phyloP scores from a whole-genome alignment of 1,140 invertebrate genomes.

The Aphaenogaster ashmeadi region DNA sequence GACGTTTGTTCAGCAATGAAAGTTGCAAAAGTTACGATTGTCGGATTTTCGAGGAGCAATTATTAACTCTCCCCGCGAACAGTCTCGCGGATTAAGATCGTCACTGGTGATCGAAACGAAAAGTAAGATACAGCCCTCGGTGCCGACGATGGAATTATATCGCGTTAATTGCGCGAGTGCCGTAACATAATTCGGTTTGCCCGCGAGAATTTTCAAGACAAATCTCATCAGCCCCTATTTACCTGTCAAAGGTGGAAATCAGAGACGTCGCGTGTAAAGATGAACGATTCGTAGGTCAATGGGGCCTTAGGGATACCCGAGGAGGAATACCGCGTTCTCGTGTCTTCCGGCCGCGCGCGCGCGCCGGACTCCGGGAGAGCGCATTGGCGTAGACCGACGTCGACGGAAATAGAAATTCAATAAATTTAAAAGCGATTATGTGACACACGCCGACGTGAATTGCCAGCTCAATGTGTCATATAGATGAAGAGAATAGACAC shows the following conservation, averaged over 20 bases:
- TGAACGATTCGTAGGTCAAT: conserved; percentile 79
- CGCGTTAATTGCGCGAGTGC: not conserved
- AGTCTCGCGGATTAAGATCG: conserved; percentile 2
- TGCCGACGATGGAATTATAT: conserved; percentile 29
- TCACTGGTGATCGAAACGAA: not conserved
- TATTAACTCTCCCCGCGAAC: not conserved
- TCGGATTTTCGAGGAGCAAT: not conserved
- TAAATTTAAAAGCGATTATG: conserved; percentile 75
- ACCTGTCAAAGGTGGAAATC: conserved; percentile 70
- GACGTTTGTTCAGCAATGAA: not conserved
- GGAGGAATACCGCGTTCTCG: conserved; percentile 72
- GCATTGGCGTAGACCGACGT: conserved; percentile 77
- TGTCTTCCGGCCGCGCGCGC: conserved; percentile 19
- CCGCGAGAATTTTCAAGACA: conserved; percentile 41
- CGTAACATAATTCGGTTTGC: conserved; percentile 24
- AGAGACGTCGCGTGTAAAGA: conserved; percentile 71
- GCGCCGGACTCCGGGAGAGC: conserved; percentile 77
- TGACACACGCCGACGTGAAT: conserved; percentile 47
- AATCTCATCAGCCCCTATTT: conserved; percentile 56
- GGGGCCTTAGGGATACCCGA: conserved; percentile 74
- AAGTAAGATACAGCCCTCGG: not conserved
- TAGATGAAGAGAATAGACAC: not conserved
- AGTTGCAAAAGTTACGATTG: not conserved
- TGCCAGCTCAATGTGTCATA: conserved; percentile 7
- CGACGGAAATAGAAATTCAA: conserved; percentile 76